These are phyloP conservation scores for Disparrhopalites patrizii DNA, from an alignment of 2,888 invertebrate genomes.

Conservation along the genomic window DNA sequence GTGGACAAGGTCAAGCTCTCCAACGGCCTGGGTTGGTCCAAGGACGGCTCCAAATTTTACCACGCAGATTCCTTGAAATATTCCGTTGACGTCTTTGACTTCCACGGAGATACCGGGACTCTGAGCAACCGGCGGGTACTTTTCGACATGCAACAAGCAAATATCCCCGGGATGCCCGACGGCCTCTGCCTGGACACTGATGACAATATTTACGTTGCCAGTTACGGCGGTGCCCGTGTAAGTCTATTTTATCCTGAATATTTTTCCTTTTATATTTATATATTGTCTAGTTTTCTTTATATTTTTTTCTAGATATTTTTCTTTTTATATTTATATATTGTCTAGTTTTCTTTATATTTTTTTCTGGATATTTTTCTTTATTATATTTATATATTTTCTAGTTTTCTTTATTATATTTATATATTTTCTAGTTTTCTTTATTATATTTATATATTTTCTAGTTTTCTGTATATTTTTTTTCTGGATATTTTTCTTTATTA, in stretches of 20 bases:
- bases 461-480: too few relatives aligned
- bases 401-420: too few relatives aligned
- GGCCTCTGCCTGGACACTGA: slow-evolving; percentile 77
- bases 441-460: too few relatives aligned
- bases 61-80: slow-evolving; percentile 44
- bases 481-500: too few relatives aligned
- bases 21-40: slow-evolving; percentile 44
- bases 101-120: slow-evolving; percentile 34
- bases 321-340: too few relatives aligned
- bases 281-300: too few relatives aligned
- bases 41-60: slow-evolving; percentile 40
- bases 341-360: too few relatives aligned
- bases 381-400: too few relatives aligned
- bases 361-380: too few relatives aligned
- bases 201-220: slow-evolving; percentile 73
- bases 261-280: too few relatives aligned
- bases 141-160: slow-evolving; percentile 59
- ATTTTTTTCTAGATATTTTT: too few relatives aligned
- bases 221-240: slow-evolving; percentile 64
- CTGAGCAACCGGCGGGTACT: slow-evolving; percentile 57
- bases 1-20: slow-evolving; percentile 43
- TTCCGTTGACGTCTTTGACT: slow-evolving; percentile 45
- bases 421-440: too few relatives aligned
- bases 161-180: slow-evolving; percentile 63
- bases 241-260: background rate